A percentile compares a stretch with the other conserved stretches of the same genome.
Conservation (phyloP, 2,888 invertebrate species). For the Dusona sp. region DNA sequence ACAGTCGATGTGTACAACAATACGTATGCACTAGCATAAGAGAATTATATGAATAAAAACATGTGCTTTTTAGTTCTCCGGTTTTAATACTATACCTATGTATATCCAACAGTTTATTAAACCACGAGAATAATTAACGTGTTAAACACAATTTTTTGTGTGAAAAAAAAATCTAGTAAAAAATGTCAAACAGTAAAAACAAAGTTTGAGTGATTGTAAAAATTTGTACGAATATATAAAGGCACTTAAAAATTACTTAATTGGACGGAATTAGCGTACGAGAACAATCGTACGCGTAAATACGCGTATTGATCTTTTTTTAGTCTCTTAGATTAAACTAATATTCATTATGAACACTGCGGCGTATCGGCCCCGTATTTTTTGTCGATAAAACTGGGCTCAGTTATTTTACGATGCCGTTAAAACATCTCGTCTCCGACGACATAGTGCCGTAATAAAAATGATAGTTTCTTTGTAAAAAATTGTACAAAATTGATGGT, state of each 20-base stretch:
- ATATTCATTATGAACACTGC: slow-evolving; percentile 43
- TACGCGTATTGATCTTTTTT: not conserved
- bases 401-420: not conserved
- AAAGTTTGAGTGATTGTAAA: slow-evolving; percentile 49
- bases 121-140: not conserved
- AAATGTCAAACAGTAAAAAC: slow-evolving; percentile 17
- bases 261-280: slow-evolving; percentile 42
- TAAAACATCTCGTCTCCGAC: not conserved
- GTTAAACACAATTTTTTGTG: not conserved
- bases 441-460: not conserved
- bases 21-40: slow-evolving; percentile 17
- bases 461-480: not conserved
- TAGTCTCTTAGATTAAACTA: slow-evolving; percentile 14
- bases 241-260: slow-evolving; percentile 31
- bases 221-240: slow-evolving; percentile 32
- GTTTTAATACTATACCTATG: not conserved
- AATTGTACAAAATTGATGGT: not conserved
- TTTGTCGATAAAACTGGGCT: not conserved
- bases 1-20: slow-evolving; percentile 47
- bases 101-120: not conserved
- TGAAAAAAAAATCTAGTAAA: slow-evolving; percentile 1
- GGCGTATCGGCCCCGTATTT: not conserved
- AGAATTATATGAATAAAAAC: slow-evolving; percentile 27
- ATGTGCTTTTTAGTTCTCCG: slow-evolving; percentile 13
- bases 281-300: slow-evolving; percentile 11